phyloP scores from a whole-genome alignment of 2,797 vertebrate genomes.

The Nyctalus aviator region DNA sequence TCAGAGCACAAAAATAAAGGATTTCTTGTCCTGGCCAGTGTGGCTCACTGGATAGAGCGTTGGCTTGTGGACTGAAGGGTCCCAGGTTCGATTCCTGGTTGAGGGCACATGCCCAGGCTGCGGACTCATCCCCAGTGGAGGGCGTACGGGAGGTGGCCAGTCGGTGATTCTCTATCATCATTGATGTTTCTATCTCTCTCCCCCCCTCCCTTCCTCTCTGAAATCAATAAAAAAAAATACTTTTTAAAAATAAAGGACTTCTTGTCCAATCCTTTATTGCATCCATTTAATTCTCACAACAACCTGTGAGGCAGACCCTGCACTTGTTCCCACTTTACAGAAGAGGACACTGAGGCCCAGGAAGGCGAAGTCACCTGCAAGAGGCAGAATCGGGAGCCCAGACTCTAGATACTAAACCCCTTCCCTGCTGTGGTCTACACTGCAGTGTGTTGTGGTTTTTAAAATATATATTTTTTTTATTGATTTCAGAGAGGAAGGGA shows the following conservation, averaged over 20 bases:
- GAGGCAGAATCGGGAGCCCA: not conserved
- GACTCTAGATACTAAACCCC: not conserved
- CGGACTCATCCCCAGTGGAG: no score
- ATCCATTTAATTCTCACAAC: not conserved
- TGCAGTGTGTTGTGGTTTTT: not conserved
- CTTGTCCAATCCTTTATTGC: fast-evolving
- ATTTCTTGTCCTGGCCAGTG: not conserved
- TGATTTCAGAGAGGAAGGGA: no score
- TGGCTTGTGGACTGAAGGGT: no score
- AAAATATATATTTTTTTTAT: no score
- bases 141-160: no score
- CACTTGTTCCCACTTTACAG: not conserved
- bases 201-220: no score
- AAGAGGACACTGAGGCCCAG: not conserved
- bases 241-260: not conserved
- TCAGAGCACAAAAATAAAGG: not conserved
- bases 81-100: no score
- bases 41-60: no score
- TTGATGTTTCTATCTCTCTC: no score
- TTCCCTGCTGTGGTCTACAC: not conserved
- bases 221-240: no score
- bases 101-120: no score
- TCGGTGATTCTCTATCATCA: no score
- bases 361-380: not conserved
- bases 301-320: not conserved